Evolutionary conservation across 2,797 vertebrate species (phyloP).

Genomic region (Synaphobranchus kaupii): DNA sequence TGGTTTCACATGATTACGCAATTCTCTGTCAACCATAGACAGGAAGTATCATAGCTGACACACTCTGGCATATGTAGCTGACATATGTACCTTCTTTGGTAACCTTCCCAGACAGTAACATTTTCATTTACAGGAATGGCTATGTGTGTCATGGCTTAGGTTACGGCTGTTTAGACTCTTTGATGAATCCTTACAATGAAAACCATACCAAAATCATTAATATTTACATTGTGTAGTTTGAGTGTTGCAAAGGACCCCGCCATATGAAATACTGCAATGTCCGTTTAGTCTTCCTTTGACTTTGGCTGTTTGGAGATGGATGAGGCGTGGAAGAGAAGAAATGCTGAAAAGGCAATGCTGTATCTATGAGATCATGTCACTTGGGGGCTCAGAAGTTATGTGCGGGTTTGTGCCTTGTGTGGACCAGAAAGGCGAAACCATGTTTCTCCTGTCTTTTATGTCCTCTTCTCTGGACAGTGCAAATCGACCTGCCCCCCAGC

Average conservation of each 20-base stretch:
- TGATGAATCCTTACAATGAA: not conserved
- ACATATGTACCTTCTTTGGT: not conserved
- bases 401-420: not conserved
- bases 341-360: not conserved
- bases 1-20: too few species aligned
- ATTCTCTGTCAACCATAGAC: not conserved
- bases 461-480: constrained; percentile 68
- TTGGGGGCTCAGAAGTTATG: not conserved
- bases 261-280: not conserved
- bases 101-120: not conserved
- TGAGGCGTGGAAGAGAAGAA: not conserved
- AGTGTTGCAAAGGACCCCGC: not conserved
- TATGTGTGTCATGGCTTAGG: not conserved
- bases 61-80: not conserved
- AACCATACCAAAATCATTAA: not conserved
- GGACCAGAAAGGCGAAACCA: not conserved
- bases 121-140: not conserved
- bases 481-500: constrained; percentile 79
- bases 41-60: not conserved
- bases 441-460: not conserved
- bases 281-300: not conserved
- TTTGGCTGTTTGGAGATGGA: not conserved
- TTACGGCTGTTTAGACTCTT: not conserved
- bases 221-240: not conserved
- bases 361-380: too few species aligned